Conservation (phyloP, 2,797 vertebrate species). For the Echiichthys vipera region DNA sequence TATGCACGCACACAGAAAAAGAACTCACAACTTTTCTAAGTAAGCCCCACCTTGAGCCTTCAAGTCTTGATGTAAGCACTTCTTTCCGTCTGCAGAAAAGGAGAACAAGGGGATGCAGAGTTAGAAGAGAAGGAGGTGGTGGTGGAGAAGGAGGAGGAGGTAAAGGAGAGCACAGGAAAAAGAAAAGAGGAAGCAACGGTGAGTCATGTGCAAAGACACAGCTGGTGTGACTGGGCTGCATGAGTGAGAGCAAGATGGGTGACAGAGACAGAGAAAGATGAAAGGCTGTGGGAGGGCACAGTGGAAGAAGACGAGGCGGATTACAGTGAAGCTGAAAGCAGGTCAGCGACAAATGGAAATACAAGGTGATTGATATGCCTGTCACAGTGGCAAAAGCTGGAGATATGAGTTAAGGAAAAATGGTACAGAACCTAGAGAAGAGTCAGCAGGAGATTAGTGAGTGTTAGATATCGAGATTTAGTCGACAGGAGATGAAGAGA, state of each 20-base stretch:
- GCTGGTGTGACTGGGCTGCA: slow-evolving; percentile 68
- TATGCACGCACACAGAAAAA: slow-evolving; percentile 17
- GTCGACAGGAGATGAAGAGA: slow-evolving; percentile 67
- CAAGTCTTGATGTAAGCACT: slow-evolving; percentile 49
- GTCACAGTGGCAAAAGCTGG: slow-evolving; percentile 57
- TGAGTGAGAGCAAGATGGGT: slow-evolving; percentile 66
- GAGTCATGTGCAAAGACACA: slow-evolving; percentile 71
- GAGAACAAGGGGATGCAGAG: slow-evolving; percentile 36
- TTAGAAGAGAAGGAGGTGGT: slow-evolving; percentile 21
- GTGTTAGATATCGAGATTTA: slow-evolving; percentile 58
- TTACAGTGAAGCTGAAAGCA: slow-evolving; percentile 71
- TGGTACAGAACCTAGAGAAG: slow-evolving; percentile 47
- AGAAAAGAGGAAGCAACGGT: slow-evolving; percentile 42
- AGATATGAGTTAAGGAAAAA: slow-evolving; percentile 63
- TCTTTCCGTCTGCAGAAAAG: slow-evolving; percentile 49
- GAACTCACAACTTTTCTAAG: slow-evolving; percentile 41
- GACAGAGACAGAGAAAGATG: slow-evolving; percentile 70
- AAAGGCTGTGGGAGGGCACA: slow-evolving; percentile 64
- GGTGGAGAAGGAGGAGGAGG: not conserved
- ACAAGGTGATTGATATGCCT: slow-evolving; percentile 72
- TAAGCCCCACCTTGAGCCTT: slow-evolving; percentile 45
- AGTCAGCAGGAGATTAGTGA: slow-evolving; percentile 62
- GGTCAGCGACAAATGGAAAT: slow-evolving; percentile 76
- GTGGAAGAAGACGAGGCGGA: slow-evolving; percentile 51
- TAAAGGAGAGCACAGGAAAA: slow-evolving; percentile 2